Percentiles rank a stretch among this genome's conserved stretches.
Evolutionary conservation across 2,797 vertebrate genomes (phyloP).

Genomic region (Myripristis jacobus): DNA sequence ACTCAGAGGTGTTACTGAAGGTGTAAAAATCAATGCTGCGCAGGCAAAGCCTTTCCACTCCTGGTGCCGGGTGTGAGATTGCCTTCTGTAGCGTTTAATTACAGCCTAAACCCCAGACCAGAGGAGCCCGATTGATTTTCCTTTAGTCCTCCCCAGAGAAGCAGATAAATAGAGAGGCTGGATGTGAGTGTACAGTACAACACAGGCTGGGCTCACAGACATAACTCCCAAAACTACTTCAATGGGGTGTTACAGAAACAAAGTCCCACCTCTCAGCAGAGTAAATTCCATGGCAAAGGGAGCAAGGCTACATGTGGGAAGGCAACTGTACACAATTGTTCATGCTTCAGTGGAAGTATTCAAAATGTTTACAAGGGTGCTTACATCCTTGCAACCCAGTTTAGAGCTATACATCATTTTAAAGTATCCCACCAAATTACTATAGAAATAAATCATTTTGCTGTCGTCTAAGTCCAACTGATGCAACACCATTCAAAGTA

Average conservation of each 20-base stretch:
- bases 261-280: conserved; percentile 56
- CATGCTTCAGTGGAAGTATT: neutral
- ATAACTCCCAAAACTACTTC: conserved; percentile 63
- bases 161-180: conserved; percentile 69
- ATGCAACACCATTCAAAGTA: no score
- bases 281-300: conserved; percentile 49
- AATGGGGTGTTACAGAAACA: conserved; percentile 61
- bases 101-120: conserved; percentile 72
- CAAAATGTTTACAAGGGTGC: neutral
- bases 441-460: no score
- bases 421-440: no score
- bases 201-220: conserved; percentile 49
- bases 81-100: conserved; percentile 83
- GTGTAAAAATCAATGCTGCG: conserved; percentile 81
- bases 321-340: neutral
- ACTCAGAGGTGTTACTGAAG: conserved; percentile 72
- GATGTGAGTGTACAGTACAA: conserved; percentile 62
- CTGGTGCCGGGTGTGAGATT: conserved; percentile 72
- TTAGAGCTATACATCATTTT: no score
- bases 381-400: no score
- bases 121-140: conserved; percentile 79
- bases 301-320: conserved; percentile 46
- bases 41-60: conserved; percentile 67
- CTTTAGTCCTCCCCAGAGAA: conserved; percentile 71
- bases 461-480: no score